Base-by-base conservation (phyloP, 2,888 invertebrate species). In the Metalampra italica region DNA sequence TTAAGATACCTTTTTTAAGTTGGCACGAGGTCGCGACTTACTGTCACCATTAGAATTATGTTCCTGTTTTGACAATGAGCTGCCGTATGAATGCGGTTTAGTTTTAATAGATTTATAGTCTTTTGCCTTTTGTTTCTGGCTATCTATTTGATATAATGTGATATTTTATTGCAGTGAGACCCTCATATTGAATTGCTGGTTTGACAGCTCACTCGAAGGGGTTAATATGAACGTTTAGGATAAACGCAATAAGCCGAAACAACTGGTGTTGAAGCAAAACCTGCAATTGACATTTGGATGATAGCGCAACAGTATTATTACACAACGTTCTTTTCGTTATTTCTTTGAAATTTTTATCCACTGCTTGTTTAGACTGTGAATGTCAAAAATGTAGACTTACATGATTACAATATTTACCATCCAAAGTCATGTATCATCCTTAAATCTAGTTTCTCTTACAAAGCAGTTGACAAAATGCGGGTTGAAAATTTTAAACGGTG, bases 191-290 rank as follows among this genome's bases (percentile, higher is more conserved):
- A 77, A 82, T 81, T 67, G 66, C 66, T 66, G 62, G 73, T 76
- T 67, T 88, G 89, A 88, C 89, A 88, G 88, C 82, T 86, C 78
- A 68, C 74, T 78, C 68, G 82, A 85, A 88, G 80, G 87, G 89
- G 88, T 88, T 87, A 83, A 87, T 87, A 87, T 86, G 75, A 86
- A 75, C 81, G 85, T 75, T 84, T 78, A 78, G 84, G 80, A 82
- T 82, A 77, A 83, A 85, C 75, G 74, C 83, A 89, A 89, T 89
- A 89, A 88, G 78, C 76, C 71, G 77, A 78, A 78, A 84, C 88
- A 86, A 88, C 87, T 73, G 87, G 86, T 85, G 87, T 78, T 75
- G 80, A 71, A 71, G 76, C 70, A 69, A 64, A 79, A 82, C 78
- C 87, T 89, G 89, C 82, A 71, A 82, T 80, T 89, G 88, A 88